A percentile compares a stretch with the other conserved stretches of the same genome.
Evolutionary conservation across 35 echinoderm and acorn worm genomes (phyloP).

Genomic region (Apostichopus californicus): DNA sequence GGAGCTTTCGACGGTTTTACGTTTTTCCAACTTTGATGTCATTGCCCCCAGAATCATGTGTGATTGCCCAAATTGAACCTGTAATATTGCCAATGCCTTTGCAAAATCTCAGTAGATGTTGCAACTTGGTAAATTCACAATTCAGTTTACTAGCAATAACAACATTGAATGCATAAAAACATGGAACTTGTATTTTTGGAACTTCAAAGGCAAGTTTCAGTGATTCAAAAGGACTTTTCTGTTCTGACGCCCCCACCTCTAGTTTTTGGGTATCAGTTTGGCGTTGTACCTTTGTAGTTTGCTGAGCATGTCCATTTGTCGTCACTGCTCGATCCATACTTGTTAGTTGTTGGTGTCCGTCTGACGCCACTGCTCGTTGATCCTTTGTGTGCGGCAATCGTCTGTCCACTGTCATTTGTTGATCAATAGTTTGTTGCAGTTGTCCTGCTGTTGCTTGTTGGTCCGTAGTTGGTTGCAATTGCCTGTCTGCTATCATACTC

Average conservation of each 20-base stretch:
- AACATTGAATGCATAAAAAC: constrained; percentile 41
- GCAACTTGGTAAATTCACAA: constrained; percentile 46
- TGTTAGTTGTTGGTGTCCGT: no score
- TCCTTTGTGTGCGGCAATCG: no score
- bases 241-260: neutral
- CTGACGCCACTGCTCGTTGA: no score
- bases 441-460: no score
- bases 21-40: constrained; percentile 4
- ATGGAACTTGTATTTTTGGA: constrained; percentile 28
- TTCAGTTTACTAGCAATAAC: constrained; percentile 33
- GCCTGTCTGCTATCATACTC: no score
- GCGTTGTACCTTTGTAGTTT: no score
- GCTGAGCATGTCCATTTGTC: no score
- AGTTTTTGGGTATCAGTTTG: no score
- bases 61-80: constrained; percentile 37
- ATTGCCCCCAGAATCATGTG: constrained; percentile 35
- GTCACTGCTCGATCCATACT: no score
- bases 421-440: no score
- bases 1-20: neutral
- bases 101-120: constrained; percentile 49
- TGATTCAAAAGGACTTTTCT: neutral
- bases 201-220: constrained; percentile 54
- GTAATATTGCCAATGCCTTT: constrained; percentile 40
- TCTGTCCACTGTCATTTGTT: no score
- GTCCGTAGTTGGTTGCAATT: no score